These are phyloP conservation scores for Fissipunctia ypsillon DNA, from an alignment of 2,888 invertebrate genomes.

Conservation along the genomic window DNA sequence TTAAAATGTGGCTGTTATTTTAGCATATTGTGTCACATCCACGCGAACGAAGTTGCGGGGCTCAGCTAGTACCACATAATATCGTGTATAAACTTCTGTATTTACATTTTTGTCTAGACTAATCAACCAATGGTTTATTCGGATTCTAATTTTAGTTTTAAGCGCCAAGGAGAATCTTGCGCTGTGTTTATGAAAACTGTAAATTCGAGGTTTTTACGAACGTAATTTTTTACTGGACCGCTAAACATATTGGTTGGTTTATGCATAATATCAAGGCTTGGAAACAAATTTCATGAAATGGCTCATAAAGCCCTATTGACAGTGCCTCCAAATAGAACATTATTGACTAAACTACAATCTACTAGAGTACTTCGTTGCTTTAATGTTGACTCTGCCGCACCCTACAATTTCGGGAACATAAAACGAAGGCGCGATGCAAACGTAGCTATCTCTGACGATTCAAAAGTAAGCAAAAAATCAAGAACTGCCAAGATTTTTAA, in stretches of 20 bases:
- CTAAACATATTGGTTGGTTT: background rate
- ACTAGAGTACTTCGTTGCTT: background rate
- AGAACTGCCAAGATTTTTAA: background rate
- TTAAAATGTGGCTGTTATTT: too few species aligned
- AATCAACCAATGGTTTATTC: conserved; percentile 36
- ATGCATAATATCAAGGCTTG: background rate
- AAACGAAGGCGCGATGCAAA: too few species aligned
- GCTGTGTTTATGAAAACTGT: conserved; percentile 14
- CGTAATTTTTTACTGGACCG: background rate
- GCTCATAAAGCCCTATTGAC: background rate
- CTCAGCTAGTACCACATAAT: too few species aligned
- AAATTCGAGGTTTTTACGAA: background rate
- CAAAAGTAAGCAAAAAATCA: background rate
- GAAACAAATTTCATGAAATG: background rate
- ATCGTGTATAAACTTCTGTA: background rate
- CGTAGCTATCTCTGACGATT: background rate
- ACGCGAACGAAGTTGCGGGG: too few species aligned
- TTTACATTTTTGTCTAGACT: conserved; percentile 33
- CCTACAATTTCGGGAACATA: background rate
- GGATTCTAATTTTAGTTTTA: conserved; percentile 33
- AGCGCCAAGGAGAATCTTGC: background rate
- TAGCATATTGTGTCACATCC: too few species aligned
- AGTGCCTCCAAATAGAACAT: background rate
- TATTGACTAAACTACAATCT: background rate
- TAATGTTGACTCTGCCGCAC: conserved; percentile 17